Conservation (phyloP, 2,888 invertebrate genomes). For the Mallateleia sp. region DNA sequence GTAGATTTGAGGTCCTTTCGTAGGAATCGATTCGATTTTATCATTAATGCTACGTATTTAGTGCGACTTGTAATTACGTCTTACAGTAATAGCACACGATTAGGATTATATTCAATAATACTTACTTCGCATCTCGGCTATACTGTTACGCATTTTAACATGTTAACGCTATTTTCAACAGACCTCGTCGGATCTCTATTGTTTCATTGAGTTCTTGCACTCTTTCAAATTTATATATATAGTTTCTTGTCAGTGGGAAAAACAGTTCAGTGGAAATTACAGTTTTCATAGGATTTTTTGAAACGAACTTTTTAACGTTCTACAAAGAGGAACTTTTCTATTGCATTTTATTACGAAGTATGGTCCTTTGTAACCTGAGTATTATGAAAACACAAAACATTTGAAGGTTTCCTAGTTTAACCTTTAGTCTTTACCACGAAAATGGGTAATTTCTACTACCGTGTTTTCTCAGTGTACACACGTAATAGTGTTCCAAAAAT, state of each 20-base stretch:
- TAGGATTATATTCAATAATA: slow-evolving; percentile 50
- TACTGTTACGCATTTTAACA: slow-evolving; percentile 31
- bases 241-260: not conserved
- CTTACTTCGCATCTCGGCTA: slow-evolving; percentile 63
- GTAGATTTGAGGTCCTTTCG: slow-evolving; percentile 53
- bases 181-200: slow-evolving; percentile 26
- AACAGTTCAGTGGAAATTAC: not conserved
- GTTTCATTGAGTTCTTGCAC: slow-evolving; percentile 12
- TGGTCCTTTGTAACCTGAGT: not conserved
- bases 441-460: slow-evolving; percentile 21
- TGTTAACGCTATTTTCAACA: slow-evolving; percentile 21
- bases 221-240: not conserved
- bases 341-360: not conserved
- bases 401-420: too few relatives aligned
- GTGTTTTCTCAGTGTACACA: slow-evolving; percentile 33
- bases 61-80: slow-evolving; percentile 55
- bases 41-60: slow-evolving; percentile 57
- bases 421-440: slow-evolving; percentile 1
- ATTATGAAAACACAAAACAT: too few relatives aligned
- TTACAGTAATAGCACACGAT: slow-evolving; percentile 52
- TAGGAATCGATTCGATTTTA: slow-evolving; percentile 56
- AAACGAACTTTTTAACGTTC: not conserved
- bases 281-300: not conserved
- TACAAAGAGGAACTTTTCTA: not conserved
- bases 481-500: slow-evolving; percentile 49